Conservation (phyloP, 1,140 invertebrate genomes). For the Thalassaphorura encarpata region DNA sequence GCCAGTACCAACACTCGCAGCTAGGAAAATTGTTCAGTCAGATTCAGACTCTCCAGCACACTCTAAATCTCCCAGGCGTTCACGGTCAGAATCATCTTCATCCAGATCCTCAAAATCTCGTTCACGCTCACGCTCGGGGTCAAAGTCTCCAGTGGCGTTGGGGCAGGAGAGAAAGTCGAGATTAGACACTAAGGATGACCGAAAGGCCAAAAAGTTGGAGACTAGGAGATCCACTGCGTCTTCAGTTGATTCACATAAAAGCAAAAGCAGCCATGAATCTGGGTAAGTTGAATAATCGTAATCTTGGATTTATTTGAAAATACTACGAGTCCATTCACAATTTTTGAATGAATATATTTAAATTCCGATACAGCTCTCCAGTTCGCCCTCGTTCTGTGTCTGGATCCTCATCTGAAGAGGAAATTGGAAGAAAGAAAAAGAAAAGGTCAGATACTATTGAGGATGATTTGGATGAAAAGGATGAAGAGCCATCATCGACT, state of each 20-base stretch:
- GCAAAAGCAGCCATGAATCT: no score
- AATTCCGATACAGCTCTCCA: no score
- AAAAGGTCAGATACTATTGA: no score
- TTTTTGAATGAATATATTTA: no score
- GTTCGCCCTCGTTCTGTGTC: no score
- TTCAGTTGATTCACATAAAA: neutral
- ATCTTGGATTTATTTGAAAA: no score
- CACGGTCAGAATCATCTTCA: neutral
- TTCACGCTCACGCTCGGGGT: constrained; percentile 16
- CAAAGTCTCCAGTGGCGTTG: constrained; percentile 16
- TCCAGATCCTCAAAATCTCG: neutral
- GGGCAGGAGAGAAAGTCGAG: constrained; percentile 1
- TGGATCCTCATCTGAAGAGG: no score
- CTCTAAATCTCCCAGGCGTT: neutral
- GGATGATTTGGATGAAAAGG: no score
- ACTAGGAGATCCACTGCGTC: neutral
- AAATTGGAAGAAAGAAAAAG: neutral
- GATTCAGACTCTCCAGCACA: constrained; percentile 6
- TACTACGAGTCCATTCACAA: no score
- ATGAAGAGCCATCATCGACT: no score
- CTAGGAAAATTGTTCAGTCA: neutral
- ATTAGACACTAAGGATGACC: neutral
- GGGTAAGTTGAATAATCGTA: no score
- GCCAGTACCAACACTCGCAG: neutral
- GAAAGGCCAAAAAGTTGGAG: neutral